Percentiles rank a stretch among this genome's conserved stretches.
Evolutionary conservation across 1,140 invertebrate species (phyloP).

Genomic region (Drosophila elegans): DNA sequence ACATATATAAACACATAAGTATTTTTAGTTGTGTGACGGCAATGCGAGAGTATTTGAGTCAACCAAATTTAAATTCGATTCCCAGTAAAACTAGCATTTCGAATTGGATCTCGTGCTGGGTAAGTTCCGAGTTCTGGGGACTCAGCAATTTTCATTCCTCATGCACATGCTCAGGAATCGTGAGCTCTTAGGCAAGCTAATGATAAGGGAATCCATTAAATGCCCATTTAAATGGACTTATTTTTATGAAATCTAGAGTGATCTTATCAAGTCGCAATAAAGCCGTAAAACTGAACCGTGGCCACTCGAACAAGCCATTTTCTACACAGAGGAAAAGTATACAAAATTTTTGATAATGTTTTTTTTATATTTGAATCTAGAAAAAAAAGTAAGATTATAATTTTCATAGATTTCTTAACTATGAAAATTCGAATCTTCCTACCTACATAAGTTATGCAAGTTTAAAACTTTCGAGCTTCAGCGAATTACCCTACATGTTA

Average conservation of each 20-base stretch:
- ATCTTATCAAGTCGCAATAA: constrained; percentile 19
- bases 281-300: constrained; percentile 45
- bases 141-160: constrained; percentile 7
- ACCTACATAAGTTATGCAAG: too few relatives aligned
- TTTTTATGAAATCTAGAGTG: constrained; percentile 56
- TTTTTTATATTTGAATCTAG: too few relatives aligned
- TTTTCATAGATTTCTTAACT: too few relatives aligned
- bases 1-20: constrained; percentile 17
- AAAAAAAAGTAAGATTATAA: too few relatives aligned
- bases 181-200: constrained; percentile 1
- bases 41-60: constrained; percentile 11
- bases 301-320: constrained; percentile 15
- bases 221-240: constrained; percentile 64
- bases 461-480: too few relatives aligned
- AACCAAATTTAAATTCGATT: constrained; percentile 27
- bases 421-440: too few relatives aligned
- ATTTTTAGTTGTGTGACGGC: constrained; percentile 22
- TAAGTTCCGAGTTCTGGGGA: constrained; percentile 21
- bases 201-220: constrained; percentile 76
- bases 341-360: not conserved
- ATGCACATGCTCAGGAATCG: constrained; percentile 20
- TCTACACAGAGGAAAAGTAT: not conserved
- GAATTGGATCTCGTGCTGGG: constrained; percentile 43
- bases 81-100: constrained; percentile 41
- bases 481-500: too few relatives aligned